These are phyloP conservation scores for Julus scanicus DNA, from an alignment of 2,888 invertebrate species.

Conservation along the genomic window DNA sequence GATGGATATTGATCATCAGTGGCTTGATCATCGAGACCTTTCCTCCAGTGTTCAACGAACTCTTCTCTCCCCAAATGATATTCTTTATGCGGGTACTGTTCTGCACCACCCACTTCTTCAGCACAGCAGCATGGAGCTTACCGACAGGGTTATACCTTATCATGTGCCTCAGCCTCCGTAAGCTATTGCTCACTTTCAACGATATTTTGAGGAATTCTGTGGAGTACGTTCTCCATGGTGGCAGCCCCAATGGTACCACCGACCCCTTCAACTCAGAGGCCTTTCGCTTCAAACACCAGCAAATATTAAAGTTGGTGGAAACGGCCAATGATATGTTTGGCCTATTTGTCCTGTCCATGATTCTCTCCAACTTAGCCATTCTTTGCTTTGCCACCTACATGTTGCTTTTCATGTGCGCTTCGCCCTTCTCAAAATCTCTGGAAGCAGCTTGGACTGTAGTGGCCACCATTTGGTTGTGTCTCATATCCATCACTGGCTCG, in stretches of 20 bases:
- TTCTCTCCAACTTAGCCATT: constrained; percentile 44
- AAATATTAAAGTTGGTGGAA: constrained; percentile 37
- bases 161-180: constrained; percentile 36
- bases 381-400: constrained; percentile 51
- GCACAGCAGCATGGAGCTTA: constrained; percentile 45
- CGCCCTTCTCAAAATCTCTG: constrained; percentile 38
- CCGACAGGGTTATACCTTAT: constrained; percentile 43
- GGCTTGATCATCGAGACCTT: constrained; percentile 44
- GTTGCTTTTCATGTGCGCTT: constrained; percentile 47
- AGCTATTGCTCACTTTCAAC: constrained; percentile 41
- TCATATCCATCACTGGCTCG: constrained; percentile 36
- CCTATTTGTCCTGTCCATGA: constrained; percentile 34
- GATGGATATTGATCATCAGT: constrained; percentile 44
- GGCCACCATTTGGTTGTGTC: constrained; percentile 26
- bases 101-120: constrained; percentile 43
- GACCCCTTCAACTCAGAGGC: constrained; percentile 50
- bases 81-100: constrained; percentile 43
- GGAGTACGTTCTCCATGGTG: constrained; percentile 1
- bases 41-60: background rate
- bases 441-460: constrained; percentile 44
- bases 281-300: constrained; percentile 46
- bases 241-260: background rate
- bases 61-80: constrained; percentile 40
- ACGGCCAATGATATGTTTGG: constrained; percentile 49
- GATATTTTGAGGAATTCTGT: constrained; percentile 35